Evolutionary conservation across 1,140 invertebrate species (phyloP), one percentile per base, ranked within the genome.

Genomic region (Nixonia krombeini): DNA sequence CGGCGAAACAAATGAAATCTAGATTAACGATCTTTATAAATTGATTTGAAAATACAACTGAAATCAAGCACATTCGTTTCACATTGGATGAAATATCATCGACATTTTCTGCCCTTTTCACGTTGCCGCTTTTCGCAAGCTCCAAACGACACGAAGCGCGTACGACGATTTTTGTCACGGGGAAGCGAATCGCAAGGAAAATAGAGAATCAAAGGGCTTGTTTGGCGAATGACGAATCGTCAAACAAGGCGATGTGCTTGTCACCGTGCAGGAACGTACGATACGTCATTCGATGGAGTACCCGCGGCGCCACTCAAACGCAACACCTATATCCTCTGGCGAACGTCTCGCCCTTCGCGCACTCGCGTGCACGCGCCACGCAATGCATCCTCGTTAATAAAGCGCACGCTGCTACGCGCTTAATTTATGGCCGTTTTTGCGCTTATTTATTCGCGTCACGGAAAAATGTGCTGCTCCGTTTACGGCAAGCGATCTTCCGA

Each of bases 351-450:
- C 31, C 31, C 44, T 21, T 29, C 28, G 29, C 25, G 4, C 33
- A 13, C 35, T n/a, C n/a, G n/a, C n/a, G n/a, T n/a, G n/a, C n/a
- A n/a, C n/a, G n/a, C n/a, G n/a, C n/a, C n/a, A n/a, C 38, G 29
- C 25, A 40, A 21, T 40, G 46, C 28, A 52, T 52, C 49, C 46
- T 61, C 21, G 41, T 33, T 61, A 61, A 61, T 46, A 61, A 61
- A 46, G 33, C 46, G 47, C 18, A 46, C 17, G 31, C 25, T 46
- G 57, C 52, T 61, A 37, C 40, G 21, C 41, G 17, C 4, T 31
- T 52, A 46, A 61, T 61, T 61, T 57, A 57, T 57, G 53, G 37
- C 31, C 17, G 52, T 42, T 37, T 26, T 9, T 37, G 28, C 15
- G 28, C 25, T 40, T 52, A 41, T 52, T 52, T 52, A 52, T 52